phyloP scores from a whole-genome alignment of 23 tunicate genomes.

The Diplosoma virens region DNA sequence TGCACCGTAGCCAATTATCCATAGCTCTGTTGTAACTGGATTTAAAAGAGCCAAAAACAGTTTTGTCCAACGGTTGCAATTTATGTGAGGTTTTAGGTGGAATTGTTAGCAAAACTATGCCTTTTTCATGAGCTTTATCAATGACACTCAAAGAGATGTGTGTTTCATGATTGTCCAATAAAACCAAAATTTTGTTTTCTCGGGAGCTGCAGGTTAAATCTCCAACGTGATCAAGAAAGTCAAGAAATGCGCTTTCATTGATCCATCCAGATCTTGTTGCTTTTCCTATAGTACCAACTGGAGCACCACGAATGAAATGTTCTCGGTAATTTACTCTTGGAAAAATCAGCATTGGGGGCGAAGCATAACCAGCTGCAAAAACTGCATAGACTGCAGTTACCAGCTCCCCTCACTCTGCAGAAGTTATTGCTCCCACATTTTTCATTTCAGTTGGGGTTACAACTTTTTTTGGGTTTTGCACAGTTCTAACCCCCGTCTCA shows the following conservation, averaged over 20 bases:
- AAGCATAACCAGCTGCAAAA: neutral
- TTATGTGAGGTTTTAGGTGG: neutral
- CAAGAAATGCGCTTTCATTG: neutral
- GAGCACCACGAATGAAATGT: neutral
- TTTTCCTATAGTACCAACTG: neutral
- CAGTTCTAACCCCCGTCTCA: too few relatives aligned
- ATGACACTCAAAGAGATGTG: neutral
- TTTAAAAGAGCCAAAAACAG: neutral
- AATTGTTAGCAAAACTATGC: neutral
- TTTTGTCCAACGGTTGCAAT: neutral
- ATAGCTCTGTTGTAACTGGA: neutral
- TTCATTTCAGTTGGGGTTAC: too few relatives aligned
- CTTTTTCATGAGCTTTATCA: neutral
- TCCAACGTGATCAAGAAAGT: neutral
- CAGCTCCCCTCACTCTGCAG: neutral
- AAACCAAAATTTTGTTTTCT: neutral
- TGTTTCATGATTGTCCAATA: neutral
- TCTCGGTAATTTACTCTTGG: neutral
- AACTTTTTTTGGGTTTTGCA: too few relatives aligned
- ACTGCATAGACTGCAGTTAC: neutral
- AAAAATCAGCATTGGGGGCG: neutral
- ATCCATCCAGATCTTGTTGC: neutral
- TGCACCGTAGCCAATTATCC: neutral
- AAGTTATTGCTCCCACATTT: neutral
- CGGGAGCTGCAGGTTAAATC: neutral